A percentile compares a stretch with the other conserved stretches of the same genome.
phyloP scores from a whole-genome alignment of 2,113 vertebrate species.

The Agapornis roseicollis region DNA sequence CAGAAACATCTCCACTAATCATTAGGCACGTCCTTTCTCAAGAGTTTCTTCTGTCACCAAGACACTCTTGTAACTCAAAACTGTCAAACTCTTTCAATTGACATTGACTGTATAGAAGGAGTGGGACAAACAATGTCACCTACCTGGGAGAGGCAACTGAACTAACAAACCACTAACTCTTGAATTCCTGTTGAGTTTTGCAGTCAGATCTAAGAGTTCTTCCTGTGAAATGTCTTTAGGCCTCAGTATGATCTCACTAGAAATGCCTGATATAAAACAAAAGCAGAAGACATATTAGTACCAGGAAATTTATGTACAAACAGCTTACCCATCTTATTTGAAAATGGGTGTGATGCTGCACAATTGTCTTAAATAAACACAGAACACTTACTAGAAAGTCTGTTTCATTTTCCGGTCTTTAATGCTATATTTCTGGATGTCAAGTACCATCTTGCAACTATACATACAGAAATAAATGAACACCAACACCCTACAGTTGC shows the following conservation, averaged over 20 bases:
- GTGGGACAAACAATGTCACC: not conserved
- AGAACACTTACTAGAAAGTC: not conserved
- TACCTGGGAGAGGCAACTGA: slow-evolving; percentile 89
- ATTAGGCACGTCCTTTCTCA: not conserved
- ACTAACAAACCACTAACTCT: slow-evolving; percentile 88
- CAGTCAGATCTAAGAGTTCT: slow-evolving; percentile 85
- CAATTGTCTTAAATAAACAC: not conserved
- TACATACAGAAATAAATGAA: not conserved
- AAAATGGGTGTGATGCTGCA: not conserved
- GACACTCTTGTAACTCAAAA: not conserved
- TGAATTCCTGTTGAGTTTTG: slow-evolving; percentile 85
- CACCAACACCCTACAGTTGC: too few species aligned
- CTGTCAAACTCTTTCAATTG: not conserved
- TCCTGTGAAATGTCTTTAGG: slow-evolving; percentile 86
- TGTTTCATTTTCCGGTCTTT: not conserved
- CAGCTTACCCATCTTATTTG: not conserved
- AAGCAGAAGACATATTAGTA: not conserved
- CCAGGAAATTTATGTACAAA: not conserved
- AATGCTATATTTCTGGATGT: not conserved
- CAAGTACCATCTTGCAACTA: not conserved
- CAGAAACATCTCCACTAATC: too few species aligned
- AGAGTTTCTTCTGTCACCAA: not conserved
- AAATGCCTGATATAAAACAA: slow-evolving; percentile 70
- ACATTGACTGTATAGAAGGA: not conserved
- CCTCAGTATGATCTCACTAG: slow-evolving; percentile 85